phyloP scores from a whole-genome alignment of 1,140 invertebrate species.

The Asobara japonica region DNA sequence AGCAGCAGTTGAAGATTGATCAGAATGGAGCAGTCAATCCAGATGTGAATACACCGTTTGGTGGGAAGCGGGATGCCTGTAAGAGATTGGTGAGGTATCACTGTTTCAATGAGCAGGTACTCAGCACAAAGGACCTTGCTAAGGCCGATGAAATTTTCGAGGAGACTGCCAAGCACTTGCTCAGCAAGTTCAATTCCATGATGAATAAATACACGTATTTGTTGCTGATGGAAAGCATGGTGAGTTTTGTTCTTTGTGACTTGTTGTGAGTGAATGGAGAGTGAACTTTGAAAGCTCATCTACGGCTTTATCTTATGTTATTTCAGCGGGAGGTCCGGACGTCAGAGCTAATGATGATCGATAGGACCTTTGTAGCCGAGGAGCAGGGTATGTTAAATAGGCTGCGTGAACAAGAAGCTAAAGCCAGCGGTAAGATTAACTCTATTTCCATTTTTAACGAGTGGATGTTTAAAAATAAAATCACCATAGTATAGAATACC shows the following conservation, averaged over 20 bases:
- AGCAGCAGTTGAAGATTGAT: conserved; percentile 81
- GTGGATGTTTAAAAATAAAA: too few species aligned
- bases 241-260: conserved; percentile 59
- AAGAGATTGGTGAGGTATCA: conserved; percentile 85
- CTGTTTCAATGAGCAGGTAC: conserved; percentile 77
- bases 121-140: conserved; percentile 73
- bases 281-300: too few species aligned
- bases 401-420: conserved; percentile 65
- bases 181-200: conserved; percentile 80
- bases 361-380: conserved; percentile 76
- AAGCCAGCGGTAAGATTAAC: conserved; percentile 52
- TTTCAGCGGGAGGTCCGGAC: conserved; percentile 73
- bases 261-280: conserved; percentile 31
- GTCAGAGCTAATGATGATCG: conserved; percentile 79
- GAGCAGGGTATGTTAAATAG: conserved; percentile 71
- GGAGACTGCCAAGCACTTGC: conserved; percentile 75
- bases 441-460: background rate
- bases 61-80: conserved; percentile 78
- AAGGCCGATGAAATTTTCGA: conserved; percentile 84
- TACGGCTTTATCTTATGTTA: too few species aligned
- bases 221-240: conserved; percentile 86
- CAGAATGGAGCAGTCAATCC: conserved; percentile 81
- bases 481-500: too few species aligned
- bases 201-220: conserved; percentile 82
- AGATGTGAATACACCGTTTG: conserved; percentile 81